phyloP scores from a whole-genome alignment of 2,113 vertebrate species.

The Paracanthobrama guichenoti region DNA sequence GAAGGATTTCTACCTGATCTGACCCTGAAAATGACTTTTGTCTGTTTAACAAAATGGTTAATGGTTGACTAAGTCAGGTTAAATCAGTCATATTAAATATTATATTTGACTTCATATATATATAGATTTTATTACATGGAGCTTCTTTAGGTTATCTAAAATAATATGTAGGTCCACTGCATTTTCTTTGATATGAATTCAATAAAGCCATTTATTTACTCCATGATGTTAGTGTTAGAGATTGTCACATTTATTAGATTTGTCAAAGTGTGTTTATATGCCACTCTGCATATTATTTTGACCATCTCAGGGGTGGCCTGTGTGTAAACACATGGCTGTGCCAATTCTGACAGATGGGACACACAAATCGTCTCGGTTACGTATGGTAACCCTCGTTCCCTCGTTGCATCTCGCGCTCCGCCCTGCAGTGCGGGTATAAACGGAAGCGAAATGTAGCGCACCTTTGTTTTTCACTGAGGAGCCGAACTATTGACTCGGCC shows the following conservation, averaged over 20 bases:
- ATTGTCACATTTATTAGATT: slow-evolving; percentile 43
- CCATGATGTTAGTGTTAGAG: not conserved
- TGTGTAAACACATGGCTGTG: slow-evolving; percentile 48
- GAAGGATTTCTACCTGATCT: not conserved
- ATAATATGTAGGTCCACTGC: not conserved
- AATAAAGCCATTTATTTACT: not conserved
- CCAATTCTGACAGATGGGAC: slow-evolving; percentile 58
- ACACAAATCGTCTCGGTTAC: too few species aligned
- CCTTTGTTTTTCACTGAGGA: too few species aligned
- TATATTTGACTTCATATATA: not conserved
- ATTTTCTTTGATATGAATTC: not conserved
- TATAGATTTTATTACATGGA: not conserved
- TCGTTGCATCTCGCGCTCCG: too few species aligned
- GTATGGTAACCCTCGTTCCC: too few species aligned
- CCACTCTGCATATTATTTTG: slow-evolving; percentile 37
- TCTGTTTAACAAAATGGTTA: not conserved
- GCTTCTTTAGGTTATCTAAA: not conserved
- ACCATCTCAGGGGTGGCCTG: slow-evolving; percentile 41
- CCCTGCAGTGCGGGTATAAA: too few species aligned
- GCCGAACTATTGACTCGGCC: too few species aligned
- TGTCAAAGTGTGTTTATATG: slow-evolving; percentile 38
- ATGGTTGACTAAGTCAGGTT: too few species aligned
- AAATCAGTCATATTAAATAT: not conserved
- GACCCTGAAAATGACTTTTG: not conserved
- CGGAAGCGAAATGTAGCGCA: too few species aligned